These are phyloP conservation scores for Circaetus gallicus DNA, from an alignment of 2,113 vertebrate genomes.

Conservation along the genomic window DNA sequence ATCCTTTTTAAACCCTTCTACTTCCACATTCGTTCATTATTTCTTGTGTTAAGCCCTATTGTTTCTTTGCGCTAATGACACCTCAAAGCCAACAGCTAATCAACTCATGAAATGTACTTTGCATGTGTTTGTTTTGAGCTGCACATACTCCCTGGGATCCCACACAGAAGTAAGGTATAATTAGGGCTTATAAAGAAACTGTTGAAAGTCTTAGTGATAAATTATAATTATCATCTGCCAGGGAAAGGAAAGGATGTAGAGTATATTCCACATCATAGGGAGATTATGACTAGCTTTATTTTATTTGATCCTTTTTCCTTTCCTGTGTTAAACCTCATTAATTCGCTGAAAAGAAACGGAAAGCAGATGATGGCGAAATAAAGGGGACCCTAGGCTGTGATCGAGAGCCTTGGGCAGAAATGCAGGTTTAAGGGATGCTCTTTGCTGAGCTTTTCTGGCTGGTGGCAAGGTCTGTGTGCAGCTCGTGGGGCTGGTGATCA, in stretches of 20 bases:
- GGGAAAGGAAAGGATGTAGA: neutral
- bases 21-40: rapidly evolving
- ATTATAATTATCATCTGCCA: neutral
- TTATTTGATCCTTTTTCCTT: neutral
- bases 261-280: neutral
- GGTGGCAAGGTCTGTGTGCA: neutral
- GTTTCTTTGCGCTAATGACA: neutral
- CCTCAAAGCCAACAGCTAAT: neutral
- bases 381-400: neutral
- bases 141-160: neutral
- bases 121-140: neutral
- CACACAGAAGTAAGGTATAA: neutral
- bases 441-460: neutral
- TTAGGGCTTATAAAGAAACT: neutral
- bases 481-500: neutral
- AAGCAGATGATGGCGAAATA: neutral
- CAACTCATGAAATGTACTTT: rapidly evolving
- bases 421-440: neutral
- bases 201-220: neutral
- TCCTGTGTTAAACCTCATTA: neutral
- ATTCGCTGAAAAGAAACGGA: neutral
- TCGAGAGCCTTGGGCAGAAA: neutral
- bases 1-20: neutral
- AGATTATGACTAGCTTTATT: neutral
- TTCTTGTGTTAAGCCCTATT: neutral